Base-by-base conservation (phyloP, 2,113 vertebrate genomes). In the Ctenodactylus gundi region DNA sequence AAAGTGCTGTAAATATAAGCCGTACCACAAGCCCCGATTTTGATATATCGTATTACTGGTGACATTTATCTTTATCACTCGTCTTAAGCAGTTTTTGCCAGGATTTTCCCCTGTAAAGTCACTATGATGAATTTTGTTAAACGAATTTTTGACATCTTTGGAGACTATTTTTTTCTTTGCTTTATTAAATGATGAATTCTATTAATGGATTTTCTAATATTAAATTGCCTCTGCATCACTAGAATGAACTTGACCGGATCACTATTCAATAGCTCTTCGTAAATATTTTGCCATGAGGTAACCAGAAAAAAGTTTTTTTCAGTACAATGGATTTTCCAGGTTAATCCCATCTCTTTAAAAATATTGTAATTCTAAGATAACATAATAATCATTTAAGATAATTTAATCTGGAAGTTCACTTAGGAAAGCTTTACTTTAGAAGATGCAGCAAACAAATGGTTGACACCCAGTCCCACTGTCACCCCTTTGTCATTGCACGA, bases 121-220 rank as follows among this genome's bases (percentile, higher is more conserved):
- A 75, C 13, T 51, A 49, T 81, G 55, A 81, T 77, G 7, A 87
- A 76, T 86, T 83, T 94, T 84, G 14, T 91, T 68, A 96, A 95
- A 72, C 90, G 60, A 27, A 34, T 27, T 85, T 94, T 91, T 87
- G 51, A 18, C 36, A 55, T 89, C 49, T 75, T 86, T 84, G 36
- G 27, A 86, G 25, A 58, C 84, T 27, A 78, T 49, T 55, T 53
- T 51, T 81, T 87, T 4, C 70, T n/a, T 67, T 95, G 31, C 21
- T 88, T 57, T 88, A 80, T 90, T 83, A 93, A 89, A 77, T 67
- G 34, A 62, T 85, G 14, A 95, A 70, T 88, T 83, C 64, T 78
- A 83, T 60, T 65, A 96, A 95, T 89, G 60, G 5, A 67, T 94
- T 93, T 72, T 20, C 72, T 95, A 89, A 76, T 70, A 51, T 25